Percentiles rank a stretch among this genome's conserved stretches.
Conservation (phyloP, 2,888 invertebrate species). For the Boloria selene region DNA sequence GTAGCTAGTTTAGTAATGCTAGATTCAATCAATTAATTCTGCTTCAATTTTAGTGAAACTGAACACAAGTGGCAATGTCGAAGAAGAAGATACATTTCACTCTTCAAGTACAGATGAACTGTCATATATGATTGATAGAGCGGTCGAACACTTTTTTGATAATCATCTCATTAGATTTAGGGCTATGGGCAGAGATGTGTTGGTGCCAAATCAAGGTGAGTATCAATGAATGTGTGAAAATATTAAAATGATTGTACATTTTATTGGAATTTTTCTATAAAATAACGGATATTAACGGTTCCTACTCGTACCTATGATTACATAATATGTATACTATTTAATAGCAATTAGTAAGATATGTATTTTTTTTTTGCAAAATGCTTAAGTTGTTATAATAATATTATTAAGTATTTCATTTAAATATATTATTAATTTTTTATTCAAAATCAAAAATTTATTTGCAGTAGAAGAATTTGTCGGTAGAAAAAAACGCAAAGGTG, state of each 20-base stretch:
- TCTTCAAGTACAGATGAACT: conserved; percentile 56
- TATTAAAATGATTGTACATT: neutral
- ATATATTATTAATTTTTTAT: too few species aligned
- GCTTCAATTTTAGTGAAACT: conserved; percentile 55
- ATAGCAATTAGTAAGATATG: too few species aligned
- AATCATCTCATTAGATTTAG: conserved; percentile 75
- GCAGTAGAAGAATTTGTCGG: conserved; percentile 72
- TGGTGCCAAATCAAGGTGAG: conserved; percentile 65
- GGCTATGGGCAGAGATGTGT: conserved; percentile 62
- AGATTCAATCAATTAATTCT: conserved; percentile 21
- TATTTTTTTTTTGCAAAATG: too few species aligned
- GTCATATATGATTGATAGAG: conserved; percentile 73
- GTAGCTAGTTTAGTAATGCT: too few species aligned
- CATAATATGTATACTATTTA: too few species aligned
- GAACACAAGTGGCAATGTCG: conserved; percentile 47
- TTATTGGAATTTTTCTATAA: too few species aligned
- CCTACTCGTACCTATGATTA: too few species aligned
- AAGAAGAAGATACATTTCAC: conserved; percentile 39
- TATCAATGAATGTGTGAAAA: neutral
- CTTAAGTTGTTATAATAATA: neutral
- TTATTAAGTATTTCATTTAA: conserved; percentile 35
- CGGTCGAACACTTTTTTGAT: conserved; percentile 81
- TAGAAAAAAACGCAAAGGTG: conserved; percentile 70
- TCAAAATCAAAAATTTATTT: too few species aligned
- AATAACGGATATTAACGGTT: too few species aligned